A percentile compares a stretch with the other conserved stretches of the same genome.
Evolutionary conservation across 2,113 vertebrate species (phyloP).

Genomic region (Coptodon rendalli): DNA sequence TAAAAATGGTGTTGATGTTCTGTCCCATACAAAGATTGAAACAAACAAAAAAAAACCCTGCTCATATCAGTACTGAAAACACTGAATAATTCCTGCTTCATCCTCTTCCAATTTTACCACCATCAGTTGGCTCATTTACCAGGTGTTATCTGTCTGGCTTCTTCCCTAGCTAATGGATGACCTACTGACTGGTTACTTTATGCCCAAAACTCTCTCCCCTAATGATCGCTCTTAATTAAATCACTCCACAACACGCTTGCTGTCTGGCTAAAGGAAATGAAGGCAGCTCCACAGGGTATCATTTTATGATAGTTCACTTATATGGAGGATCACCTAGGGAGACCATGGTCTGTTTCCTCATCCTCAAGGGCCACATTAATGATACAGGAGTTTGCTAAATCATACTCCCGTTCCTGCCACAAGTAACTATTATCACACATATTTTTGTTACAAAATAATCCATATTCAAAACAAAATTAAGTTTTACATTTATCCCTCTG

Average conservation of each 20-base stretch:
- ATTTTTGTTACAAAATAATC: not conserved
- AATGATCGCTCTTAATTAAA: conserved; percentile 4
- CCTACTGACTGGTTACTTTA: not conserved
- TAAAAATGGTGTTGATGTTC: not conserved
- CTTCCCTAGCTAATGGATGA: conserved; percentile 5
- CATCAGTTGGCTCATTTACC: conserved; percentile 50
- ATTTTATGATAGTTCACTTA: conserved; percentile 18
- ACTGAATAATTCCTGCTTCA: not conserved
- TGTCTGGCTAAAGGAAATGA: conserved; percentile 23
- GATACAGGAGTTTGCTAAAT: not conserved
- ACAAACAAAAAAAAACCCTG: not conserved
- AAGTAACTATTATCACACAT: not conserved
- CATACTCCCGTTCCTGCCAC: not conserved
- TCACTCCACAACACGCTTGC: not conserved
- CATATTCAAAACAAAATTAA: not conserved
- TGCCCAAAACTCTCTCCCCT: not conserved
- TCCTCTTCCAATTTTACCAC: conserved; percentile 8
- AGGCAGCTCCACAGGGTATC: not conserved
- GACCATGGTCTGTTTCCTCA: not conserved
- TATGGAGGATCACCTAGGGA: conserved; percentile 6
- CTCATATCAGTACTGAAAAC: conserved; percentile 2
- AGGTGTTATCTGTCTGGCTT: conserved; percentile 24
- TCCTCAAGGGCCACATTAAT: conserved; percentile 6
- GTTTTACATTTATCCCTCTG: not conserved
- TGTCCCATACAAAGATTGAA: not conserved